phyloP scores from a whole-genome alignment of 2,888 invertebrate species.

The Drosophila meridionalis region DNA sequence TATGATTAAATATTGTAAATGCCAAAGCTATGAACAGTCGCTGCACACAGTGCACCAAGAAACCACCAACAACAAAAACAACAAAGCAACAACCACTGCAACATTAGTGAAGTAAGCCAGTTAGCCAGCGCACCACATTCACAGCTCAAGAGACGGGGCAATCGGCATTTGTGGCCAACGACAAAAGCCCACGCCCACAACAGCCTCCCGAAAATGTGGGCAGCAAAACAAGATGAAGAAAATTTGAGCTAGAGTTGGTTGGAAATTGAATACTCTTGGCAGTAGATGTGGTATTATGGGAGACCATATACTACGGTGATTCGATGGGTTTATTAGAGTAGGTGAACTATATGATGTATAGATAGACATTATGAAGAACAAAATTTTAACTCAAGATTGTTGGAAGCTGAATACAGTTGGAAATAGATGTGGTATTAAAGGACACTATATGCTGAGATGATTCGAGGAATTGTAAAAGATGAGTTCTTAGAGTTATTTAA shows the following conservation, averaged over 20 bases:
- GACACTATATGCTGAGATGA: too few species aligned
- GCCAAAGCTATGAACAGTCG: conserved; percentile 59
- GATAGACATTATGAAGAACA: too few species aligned
- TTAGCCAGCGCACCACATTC: conserved; percentile 19
- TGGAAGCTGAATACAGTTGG: too few species aligned
- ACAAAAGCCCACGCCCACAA: conserved; percentile 20
- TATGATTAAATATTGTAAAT: conserved; percentile 80
- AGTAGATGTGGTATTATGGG: background rate
- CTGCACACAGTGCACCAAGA: conserved; percentile 5
- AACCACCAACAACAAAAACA: conserved; percentile 4
- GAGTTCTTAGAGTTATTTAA: too few species aligned
- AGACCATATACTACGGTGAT: background rate
- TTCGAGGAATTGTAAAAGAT: too few species aligned
- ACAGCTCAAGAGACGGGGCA: conserved; percentile 19
- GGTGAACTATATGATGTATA: background rate
- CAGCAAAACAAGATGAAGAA: conserved; percentile 1
- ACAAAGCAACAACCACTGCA: conserved; percentile 9
- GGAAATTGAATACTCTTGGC: background rate
- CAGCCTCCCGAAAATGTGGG: conserved; percentile 12
- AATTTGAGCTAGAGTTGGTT: background rate
- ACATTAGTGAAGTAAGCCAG: conserved; percentile 10
- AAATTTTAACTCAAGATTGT: too few species aligned
- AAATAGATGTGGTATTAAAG: too few species aligned
- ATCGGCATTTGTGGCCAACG: conserved; percentile 22
- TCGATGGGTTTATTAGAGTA: background rate